A percentile compares a stretch with the other conserved stretches of the same genome.
Conservation (phyloP, 2,888 invertebrate species). For the Netelia virgata region DNA sequence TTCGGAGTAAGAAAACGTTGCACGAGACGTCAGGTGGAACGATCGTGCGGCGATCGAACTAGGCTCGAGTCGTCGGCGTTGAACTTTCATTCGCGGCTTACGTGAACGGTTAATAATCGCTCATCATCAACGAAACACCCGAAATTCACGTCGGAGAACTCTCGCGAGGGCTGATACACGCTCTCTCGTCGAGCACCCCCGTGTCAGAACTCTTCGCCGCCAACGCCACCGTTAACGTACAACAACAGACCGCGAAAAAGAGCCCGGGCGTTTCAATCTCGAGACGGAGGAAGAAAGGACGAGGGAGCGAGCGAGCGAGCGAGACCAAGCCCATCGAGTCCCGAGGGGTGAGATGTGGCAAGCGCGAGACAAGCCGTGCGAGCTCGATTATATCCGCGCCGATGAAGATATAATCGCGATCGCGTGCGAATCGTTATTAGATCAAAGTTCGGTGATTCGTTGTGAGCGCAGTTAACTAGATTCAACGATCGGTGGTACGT, state of each 20-base stretch:
- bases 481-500: slow-evolving; percentile 64
- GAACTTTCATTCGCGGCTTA: slow-evolving; percentile 24
- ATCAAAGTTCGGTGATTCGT: slow-evolving; percentile 78
- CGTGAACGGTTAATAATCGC: slow-evolving; percentile 66
- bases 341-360: slow-evolving; percentile 30
- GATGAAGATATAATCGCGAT: slow-evolving; percentile 81
- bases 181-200: slow-evolving; percentile 48
- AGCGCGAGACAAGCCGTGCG: slow-evolving; percentile 54
- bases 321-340: slow-evolving; percentile 33
- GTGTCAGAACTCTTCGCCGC: slow-evolving; percentile 66
- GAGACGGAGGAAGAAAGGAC: slow-evolving; percentile 21
- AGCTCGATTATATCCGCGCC: slow-evolving; percentile 60
- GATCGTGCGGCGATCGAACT: slow-evolving; percentile 13
- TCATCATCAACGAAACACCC: slow-evolving; percentile 49
- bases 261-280: slow-evolving; percentile 68
- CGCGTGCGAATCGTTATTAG: slow-evolving; percentile 81
- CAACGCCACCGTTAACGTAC: slow-evolving; percentile 50
- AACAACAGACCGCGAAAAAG: slow-evolving; percentile 58
- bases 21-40: not conserved
- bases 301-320: not conserved
- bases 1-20: too few species aligned
- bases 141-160: slow-evolving; percentile 40
- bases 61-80: slow-evolving; percentile 43
- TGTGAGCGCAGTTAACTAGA: slow-evolving; percentile 77
- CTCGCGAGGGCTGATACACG: slow-evolving; percentile 62